phyloP scores from a whole-genome alignment of 2,888 invertebrate genomes.

The Lasioglossum villosulum region DNA sequence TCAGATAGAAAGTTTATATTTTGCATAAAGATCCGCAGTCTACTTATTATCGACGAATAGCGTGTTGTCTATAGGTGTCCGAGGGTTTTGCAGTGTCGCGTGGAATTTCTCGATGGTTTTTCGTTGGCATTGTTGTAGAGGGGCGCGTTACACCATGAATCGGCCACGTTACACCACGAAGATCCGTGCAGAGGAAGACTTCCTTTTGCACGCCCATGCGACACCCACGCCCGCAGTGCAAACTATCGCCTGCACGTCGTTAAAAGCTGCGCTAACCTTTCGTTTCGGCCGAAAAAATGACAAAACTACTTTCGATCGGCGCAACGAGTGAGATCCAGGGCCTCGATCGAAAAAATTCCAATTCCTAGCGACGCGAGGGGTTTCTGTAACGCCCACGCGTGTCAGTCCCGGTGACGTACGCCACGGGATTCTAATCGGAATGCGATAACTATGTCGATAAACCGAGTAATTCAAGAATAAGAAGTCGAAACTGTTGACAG shows the following conservation, averaged over 20 bases:
- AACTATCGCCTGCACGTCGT: constrained; percentile 52
- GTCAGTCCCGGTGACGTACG: constrained; percentile 14
- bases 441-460: constrained; percentile 47
- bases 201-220: constrained; percentile 57
- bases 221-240: constrained; percentile 50
- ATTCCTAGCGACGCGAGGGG: constrained; percentile 23
- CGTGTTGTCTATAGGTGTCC: no score
- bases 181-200: constrained; percentile 58
- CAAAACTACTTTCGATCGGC: constrained; percentile 54
- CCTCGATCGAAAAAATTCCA: constrained; percentile 6
- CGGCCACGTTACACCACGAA: constrained; percentile 21
- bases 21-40: no score
- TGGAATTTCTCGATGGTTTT: not conserved
- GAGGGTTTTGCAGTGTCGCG: not conserved
- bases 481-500: constrained; percentile 13
- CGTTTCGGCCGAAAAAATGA: constrained; percentile 49
- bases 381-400: constrained; percentile 48
- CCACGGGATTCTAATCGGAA: constrained; percentile 42
- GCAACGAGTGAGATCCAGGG: constrained; percentile 46
- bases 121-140: no score
- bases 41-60: no score
- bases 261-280: constrained; percentile 54
- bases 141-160: not conserved
- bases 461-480: constrained; percentile 21
- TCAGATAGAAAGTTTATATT: no score